Conservation (phyloP, 2,113 vertebrate species). For the Epinephelus lanceolatus region DNA sequence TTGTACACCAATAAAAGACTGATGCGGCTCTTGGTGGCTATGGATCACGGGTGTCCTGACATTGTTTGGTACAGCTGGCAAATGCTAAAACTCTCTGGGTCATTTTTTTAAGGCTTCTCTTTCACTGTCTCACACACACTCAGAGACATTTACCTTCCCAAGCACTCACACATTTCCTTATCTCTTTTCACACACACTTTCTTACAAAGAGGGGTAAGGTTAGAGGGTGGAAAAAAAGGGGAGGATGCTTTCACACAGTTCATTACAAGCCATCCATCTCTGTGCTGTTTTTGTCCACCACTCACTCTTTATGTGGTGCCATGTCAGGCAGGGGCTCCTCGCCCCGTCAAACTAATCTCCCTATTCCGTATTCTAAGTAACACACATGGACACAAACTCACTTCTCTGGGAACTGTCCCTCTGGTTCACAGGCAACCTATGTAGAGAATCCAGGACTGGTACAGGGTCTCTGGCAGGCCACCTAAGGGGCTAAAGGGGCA, state of each 20-base stretch:
- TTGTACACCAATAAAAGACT: conserved; percentile 43
- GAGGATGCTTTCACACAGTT: conserved; percentile 66
- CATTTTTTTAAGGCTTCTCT: conserved; percentile 32
- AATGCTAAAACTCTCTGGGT: conserved; percentile 52
- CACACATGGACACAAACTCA: conserved; percentile 9
- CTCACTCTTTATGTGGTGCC: conserved; percentile 59
- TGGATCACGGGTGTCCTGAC: conserved; percentile 46
- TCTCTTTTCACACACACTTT: conserved; percentile 55
- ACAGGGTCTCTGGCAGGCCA: conserved; percentile 50
- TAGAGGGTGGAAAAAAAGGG: conserved; percentile 20
- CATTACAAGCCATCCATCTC: conserved; percentile 68
- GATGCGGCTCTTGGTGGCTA: conserved; percentile 33
- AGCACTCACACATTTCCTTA: conserved; percentile 44
- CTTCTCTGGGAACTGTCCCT: conserved; percentile 51
- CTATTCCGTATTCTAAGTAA: conserved; percentile 53
- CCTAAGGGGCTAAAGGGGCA: conserved; percentile 46
- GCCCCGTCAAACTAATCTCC: conserved; percentile 65
- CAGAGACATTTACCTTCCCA: conserved; percentile 37
- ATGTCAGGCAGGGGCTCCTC: conserved; percentile 61
- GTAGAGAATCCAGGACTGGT: conserved; percentile 43
- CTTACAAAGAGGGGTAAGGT: conserved; percentile 39
- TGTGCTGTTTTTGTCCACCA: conserved; percentile 50
- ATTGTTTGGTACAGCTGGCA: conserved; percentile 23
- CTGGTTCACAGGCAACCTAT: conserved; percentile 64
- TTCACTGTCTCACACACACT: conserved; percentile 23